A percentile compares a stretch with the other conserved stretches of the same genome.
These are phyloP conservation scores for Caranx ignobilis DNA, from an alignment of 2,113 vertebrate genomes.

Conservation along the genomic window DNA sequence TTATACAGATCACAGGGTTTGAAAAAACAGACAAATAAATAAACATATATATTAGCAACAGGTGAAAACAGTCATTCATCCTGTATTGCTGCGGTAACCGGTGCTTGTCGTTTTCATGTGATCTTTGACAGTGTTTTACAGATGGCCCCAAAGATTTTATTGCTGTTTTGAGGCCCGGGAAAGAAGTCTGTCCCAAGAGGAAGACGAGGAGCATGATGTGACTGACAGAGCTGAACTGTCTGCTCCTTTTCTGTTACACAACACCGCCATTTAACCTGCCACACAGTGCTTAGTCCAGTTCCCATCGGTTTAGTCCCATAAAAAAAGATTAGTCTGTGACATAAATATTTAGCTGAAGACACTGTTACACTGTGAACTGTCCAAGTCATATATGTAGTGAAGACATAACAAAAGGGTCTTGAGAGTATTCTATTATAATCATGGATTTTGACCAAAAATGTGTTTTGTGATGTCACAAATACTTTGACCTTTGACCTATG, in stretches of 20 bases:
- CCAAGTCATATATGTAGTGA: neutral
- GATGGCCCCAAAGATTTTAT: constrained; percentile 30
- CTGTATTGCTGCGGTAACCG: neutral
- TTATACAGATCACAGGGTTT: neutral
- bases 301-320: neutral
- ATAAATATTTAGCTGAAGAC: neutral
- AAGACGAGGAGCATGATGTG: neutral
- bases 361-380: neutral
- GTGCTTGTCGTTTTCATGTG: constrained; percentile 6
- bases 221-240: constrained; percentile 11
- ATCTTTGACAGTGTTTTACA: constrained; percentile 33
- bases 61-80: neutral
- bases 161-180: constrained; percentile 26
- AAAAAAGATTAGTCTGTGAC: neutral
- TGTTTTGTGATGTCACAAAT: too few relatives aligned
- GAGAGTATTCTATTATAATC: too few relatives aligned
- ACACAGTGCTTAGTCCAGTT: neutral
- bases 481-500: too few relatives aligned
- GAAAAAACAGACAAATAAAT: neutral
- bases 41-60: neutral
- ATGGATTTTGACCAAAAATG: too few relatives aligned
- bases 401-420: too few relatives aligned
- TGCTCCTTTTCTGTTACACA: constrained; percentile 23
- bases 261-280: constrained; percentile 4
- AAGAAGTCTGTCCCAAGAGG: constrained; percentile 13